Base-by-base conservation (phyloP, 2,113 vertebrate genomes). In the Vanacampus margaritifer region DNA sequence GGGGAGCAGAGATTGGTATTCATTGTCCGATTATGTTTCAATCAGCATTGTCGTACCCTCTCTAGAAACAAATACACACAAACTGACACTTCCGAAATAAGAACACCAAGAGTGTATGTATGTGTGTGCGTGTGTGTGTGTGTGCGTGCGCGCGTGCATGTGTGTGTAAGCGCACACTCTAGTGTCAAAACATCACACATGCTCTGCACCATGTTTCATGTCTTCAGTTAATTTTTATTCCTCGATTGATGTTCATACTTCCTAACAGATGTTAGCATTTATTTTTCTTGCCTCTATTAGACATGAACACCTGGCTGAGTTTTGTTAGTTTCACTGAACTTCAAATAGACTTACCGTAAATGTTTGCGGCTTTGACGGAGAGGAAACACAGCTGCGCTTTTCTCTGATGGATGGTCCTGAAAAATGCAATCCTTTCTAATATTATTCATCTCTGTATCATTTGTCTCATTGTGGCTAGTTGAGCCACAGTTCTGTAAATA, bases 11-110 rank as follows among this genome's bases (percentile, higher is more conserved):
- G 56, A 78, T 77, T 81, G 67, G 73, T 68, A 79, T 79, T 82
- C 82, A 72, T 72, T 74, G 79, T 73, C 45, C 54, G 37, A 68
- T 60, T 68, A 56, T 57, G 45, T 69, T 77, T 79, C 76, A 81
- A 68, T 79, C 79, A 57, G 66, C 1, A 53, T 71, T 72, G 79
- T 74, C 73, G 65, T 72, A 69, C 26, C 26, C 67, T 66, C 53
- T 35, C 36, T 43, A 7, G 37, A 43, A 62, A 23, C 58, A 62
- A 58, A 70, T 69, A 32, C 66, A 62, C 63, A 64, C 65, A 68
- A 56, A 68, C 59, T 58, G 54, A 46, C 43, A 48, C 46, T 67
- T 28, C 48, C 64, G 17, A 19, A 64, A 73, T 68, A 50, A 56
- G 82, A 84, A 79, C 77, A 56, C 59, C 46, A 79, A 84, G 51